Evolutionary conservation across 2,888 invertebrate species (phyloP).

Genomic region (Biston betularia): DNA sequence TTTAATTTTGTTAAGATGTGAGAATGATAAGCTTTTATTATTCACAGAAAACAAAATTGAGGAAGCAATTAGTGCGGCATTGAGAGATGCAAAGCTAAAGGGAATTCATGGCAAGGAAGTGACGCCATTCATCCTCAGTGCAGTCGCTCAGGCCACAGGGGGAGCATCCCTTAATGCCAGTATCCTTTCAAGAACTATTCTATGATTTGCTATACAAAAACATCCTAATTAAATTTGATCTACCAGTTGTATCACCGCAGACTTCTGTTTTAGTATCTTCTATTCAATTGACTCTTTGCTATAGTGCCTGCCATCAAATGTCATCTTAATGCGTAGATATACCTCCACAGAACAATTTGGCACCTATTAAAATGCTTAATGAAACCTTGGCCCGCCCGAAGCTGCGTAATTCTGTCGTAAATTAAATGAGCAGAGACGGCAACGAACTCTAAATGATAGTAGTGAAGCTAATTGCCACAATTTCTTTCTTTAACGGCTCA

Average conservation of each 20-base stretch:
- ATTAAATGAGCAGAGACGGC: slow-evolving; percentile 65
- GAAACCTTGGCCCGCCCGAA: slow-evolving; percentile 53
- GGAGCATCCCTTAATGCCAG: slow-evolving; percentile 95
- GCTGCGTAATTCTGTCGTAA: slow-evolving; percentile 62
- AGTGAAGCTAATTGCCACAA: slow-evolving; percentile 69
- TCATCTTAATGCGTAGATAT: slow-evolving; percentile 25
- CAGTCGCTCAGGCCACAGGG: slow-evolving; percentile 91
- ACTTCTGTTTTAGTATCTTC: slow-evolving; percentile 14
- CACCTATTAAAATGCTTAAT: slow-evolving; percentile 63
- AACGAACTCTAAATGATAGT: slow-evolving; percentile 64
- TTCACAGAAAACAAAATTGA: slow-evolving; percentile 86
- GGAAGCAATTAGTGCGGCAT: slow-evolving; percentile 89
- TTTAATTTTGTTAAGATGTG: not conserved
- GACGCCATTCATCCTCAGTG: slow-evolving; percentile 95
- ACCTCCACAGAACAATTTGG: slow-evolving; percentile 51
- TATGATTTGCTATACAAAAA: not conserved
- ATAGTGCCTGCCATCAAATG: slow-evolving; percentile 12
- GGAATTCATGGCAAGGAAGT: slow-evolving; percentile 93
- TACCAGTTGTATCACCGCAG: not conserved
- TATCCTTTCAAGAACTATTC: slow-evolving; percentile 86
- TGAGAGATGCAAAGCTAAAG: slow-evolving; percentile 85
- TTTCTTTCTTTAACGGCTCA: slow-evolving; percentile 69
- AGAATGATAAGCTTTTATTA: slow-evolving; percentile 5
- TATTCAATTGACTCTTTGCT: slow-evolving; percentile 22
- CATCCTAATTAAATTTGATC: too few relatives aligned